Percentiles rank a stretch among this genome's conserved stretches.
These are phyloP conservation scores for Urophycis tenuis DNA, from an alignment of 2,797 vertebrate species.

Conservation along the genomic window DNA sequence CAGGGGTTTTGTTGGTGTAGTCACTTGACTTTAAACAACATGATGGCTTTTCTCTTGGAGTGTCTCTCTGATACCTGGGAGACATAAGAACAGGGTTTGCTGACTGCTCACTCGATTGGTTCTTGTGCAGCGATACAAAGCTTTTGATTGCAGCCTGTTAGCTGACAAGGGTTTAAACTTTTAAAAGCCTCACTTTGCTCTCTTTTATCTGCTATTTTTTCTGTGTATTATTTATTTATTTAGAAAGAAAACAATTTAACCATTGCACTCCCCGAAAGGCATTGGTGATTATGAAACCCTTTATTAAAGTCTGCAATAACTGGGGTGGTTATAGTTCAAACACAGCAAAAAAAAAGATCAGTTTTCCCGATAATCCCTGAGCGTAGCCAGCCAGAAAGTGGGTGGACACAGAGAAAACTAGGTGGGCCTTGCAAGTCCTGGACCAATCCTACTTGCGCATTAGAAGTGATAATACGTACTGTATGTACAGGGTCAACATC, in stretches of 20 bases:
- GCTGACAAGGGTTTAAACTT: constrained; percentile 24
- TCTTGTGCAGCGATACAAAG: constrained; percentile 33
- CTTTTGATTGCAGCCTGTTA: constrained; percentile 42
- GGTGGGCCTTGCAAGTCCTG: neutral
- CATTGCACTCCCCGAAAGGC: neutral
- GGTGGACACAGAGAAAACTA: neutral
- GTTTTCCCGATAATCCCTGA: neutral
- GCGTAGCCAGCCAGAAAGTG: neutral
- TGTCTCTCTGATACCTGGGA: constrained; percentile 33
- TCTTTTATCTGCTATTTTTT: neutral
- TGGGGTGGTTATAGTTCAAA: neutral
- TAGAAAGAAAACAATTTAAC: neutral
- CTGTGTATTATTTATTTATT: neutral
- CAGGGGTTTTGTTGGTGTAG: constrained; percentile 42
- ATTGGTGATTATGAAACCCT: neutral
- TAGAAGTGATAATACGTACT: neutral
- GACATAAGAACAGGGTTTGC: constrained; percentile 42
- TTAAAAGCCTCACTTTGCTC: constrained; percentile 31
- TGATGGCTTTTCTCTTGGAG: constrained; percentile 50
- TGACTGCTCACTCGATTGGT: constrained; percentile 33
- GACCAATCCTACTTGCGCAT: neutral
- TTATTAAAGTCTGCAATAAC: neutral
- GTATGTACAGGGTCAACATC: neutral
- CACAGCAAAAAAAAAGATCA: neutral
- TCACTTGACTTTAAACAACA: constrained; percentile 53